Evolutionary conservation across 2,797 vertebrate species (phyloP).

Genomic region (Knipowitschia caucasica): DNA sequence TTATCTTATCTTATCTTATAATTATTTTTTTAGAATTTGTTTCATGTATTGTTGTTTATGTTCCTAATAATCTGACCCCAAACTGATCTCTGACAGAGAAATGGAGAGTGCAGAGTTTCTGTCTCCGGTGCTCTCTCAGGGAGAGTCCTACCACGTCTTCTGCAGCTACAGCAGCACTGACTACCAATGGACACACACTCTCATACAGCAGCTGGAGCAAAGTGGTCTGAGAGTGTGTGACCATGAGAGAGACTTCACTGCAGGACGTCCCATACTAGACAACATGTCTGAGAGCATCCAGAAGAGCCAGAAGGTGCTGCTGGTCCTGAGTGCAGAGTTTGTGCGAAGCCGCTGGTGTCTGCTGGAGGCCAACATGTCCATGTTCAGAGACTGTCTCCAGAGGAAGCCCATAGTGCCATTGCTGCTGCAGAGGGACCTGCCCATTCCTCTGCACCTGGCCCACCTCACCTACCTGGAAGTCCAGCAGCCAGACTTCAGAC

Average conservation of each 20-base stretch:
- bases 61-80: not conserved
- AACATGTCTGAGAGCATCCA: constrained; percentile 67
- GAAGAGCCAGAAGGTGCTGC: constrained; percentile 68
- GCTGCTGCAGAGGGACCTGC: constrained; percentile 54
- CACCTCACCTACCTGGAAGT: constrained; percentile 70
- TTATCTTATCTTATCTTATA: too few relatives aligned
- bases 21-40: too few relatives aligned
- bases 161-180: constrained; percentile 2
- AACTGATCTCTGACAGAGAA: not conserved
- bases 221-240: constrained; percentile 49
- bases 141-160: not conserved
- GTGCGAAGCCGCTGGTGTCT: constrained; percentile 69
- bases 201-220: constrained; percentile 39
- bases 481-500: constrained; percentile 33
- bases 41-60: too few relatives aligned
- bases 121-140: not conserved
- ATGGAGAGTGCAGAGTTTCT: not conserved
- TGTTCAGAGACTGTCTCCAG: constrained; percentile 60
- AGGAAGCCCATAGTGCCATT: constrained; percentile 63
- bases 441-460: constrained; percentile 61
- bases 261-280: constrained; percentile 61
- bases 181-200: not conserved
- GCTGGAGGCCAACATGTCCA: too few relatives aligned
- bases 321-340: constrained; percentile 68
- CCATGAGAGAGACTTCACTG: constrained; percentile 64